Percentiles rank a stretch among this genome's conserved stretches.
These are phyloP conservation scores for Spea multiplicata DNA, from an alignment of 2,113 vertebrate species.

Conservation along the genomic window DNA sequence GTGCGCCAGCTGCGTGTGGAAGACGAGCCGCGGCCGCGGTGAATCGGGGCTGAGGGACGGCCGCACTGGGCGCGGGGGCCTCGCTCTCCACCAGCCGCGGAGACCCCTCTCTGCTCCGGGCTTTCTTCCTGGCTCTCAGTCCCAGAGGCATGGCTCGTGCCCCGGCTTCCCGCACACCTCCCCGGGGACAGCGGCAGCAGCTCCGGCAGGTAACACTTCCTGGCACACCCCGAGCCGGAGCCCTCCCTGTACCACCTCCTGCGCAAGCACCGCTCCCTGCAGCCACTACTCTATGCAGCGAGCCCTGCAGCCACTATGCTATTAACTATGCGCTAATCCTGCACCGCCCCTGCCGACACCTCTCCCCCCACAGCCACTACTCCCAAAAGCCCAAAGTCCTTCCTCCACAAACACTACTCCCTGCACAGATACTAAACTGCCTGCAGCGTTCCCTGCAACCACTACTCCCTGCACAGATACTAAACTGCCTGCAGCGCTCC, in stretches of 20 bases:
- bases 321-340: neutral
- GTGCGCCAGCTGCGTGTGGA: constrained; percentile 90
- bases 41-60: constrained; percentile 59
- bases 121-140: constrained; percentile 72
- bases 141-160: constrained; percentile 76
- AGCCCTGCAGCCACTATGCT: neutral
- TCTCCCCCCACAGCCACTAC: neutral
- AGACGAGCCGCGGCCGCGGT: constrained; percentile 73
- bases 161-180: neutral
- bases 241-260: neutral
- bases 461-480: neutral
- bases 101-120: constrained; percentile 69
- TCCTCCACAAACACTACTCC: neutral
- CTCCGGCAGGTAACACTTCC: too few species aligned
- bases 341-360: neutral
- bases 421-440: neutral
- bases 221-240: neutral
- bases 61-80: constrained; percentile 59
- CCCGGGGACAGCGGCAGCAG: neutral
- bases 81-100: constrained; percentile 72
- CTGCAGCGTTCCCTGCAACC: neutral
- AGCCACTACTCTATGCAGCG: neutral
- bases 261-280: neutral
- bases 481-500: neutral
- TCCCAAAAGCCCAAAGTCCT: neutral